Percentiles rank a stretch among this genome's conserved stretches.
phyloP scores from a whole-genome alignment of 2,888 invertebrate genomes.

The Andrena chrysosceles region DNA sequence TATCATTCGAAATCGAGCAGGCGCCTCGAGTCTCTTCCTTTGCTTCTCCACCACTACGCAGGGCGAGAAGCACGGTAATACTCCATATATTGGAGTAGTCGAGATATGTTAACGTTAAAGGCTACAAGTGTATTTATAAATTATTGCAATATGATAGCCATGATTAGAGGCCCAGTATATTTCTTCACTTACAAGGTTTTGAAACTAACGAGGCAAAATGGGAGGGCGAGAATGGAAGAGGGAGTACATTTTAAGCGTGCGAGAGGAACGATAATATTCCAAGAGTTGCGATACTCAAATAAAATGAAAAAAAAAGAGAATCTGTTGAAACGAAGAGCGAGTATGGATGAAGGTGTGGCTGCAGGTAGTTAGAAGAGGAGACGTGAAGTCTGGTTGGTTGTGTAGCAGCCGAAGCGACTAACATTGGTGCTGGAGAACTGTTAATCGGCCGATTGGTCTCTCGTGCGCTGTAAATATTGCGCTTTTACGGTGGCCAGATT shows the following conservation, averaged over 20 bases:
- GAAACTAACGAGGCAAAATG: constrained; percentile 69
- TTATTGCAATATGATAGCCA: constrained; percentile 29
- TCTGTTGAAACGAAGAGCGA: not conserved
- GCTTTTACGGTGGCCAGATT: constrained; percentile 25
- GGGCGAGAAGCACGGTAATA: not conserved
- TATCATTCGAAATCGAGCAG: too few species aligned
- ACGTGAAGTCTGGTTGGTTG: constrained; percentile 10
- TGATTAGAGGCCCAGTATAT: constrained; percentile 15
- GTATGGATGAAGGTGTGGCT: not conserved
- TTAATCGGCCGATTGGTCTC: constrained; percentile 39
- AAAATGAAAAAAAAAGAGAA: too few species aligned
- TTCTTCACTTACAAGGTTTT: constrained; percentile 72
- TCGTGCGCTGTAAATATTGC: constrained; percentile 53
- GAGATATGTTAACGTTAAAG: constrained; percentile 29
- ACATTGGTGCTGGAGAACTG: constrained; percentile 27
- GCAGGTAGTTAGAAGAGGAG: not conserved
- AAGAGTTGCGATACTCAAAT: too few species aligned
- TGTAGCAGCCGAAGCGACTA: constrained; percentile 27
- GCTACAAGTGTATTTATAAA: constrained; percentile 34
- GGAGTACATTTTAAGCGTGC: constrained; percentile 1
- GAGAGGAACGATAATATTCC: not conserved
- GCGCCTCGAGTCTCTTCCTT: not conserved
- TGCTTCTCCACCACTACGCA: not conserved
- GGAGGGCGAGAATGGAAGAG: constrained; percentile 29
- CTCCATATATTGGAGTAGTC: not conserved